These are phyloP conservation scores for Eilema griseolum DNA, from an alignment of 2,888 invertebrate species.

Conservation along the genomic window DNA sequence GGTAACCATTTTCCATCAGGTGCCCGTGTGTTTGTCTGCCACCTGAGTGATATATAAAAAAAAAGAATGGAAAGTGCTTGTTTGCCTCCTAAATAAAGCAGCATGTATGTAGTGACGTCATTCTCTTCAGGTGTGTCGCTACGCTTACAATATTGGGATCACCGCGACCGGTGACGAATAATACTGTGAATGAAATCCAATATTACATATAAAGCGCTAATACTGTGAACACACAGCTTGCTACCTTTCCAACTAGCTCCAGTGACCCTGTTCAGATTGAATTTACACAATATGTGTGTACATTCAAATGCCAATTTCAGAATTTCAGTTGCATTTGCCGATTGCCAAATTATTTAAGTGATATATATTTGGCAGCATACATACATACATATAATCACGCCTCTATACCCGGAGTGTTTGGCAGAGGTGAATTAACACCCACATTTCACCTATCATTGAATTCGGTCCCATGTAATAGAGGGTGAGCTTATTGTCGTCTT, in stretches of 20 bases:
- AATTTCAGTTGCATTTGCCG: conserved; percentile 3
- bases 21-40: too few relatives aligned
- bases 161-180: conserved; percentile 31
- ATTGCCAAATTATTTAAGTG: not conserved
- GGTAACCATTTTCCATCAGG: too few relatives aligned
- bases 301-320: conserved; percentile 7
- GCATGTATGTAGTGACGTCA: not conserved
- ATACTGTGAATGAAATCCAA: conserved; percentile 17
- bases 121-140: not conserved
- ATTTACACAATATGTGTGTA: conserved; percentile 4
- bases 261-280: conserved; percentile 35
- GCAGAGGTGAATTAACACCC: too few relatives aligned
- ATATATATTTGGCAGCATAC: not conserved
- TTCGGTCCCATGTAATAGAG: too few relatives aligned
- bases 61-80: too few relatives aligned
- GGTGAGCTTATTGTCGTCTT: too few relatives aligned
- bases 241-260: conserved; percentile 24
- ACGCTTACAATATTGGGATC: conserved; percentile 41
- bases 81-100: too few relatives aligned
- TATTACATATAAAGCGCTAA: conserved; percentile 39
- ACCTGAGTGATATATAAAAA: too few relatives aligned
- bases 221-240: conserved; percentile 26
- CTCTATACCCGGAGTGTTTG: too few relatives aligned
- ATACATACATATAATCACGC: too few relatives aligned
- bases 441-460: too few relatives aligned